Conservation (phyloP, 2,888 invertebrate genomes). For the Lycia hirtaria region DNA sequence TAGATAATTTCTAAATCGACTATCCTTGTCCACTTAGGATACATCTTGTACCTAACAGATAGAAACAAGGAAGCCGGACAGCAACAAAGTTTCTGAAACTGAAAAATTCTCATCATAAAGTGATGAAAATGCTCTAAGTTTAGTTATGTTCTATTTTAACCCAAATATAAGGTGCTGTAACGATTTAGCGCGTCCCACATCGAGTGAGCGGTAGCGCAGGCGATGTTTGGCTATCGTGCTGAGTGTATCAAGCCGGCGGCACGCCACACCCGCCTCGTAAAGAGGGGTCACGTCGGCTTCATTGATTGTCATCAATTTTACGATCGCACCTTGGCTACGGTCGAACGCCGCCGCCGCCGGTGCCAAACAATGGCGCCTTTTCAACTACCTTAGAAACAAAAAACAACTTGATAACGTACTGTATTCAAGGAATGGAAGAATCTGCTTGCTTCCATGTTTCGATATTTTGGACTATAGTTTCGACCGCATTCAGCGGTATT, state of each 20-base stretch:
- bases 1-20: too few relatives aligned
- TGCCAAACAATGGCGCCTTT: constrained; percentile 18
- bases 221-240: constrained; percentile 27
- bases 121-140: neutral
- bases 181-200: constrained; percentile 19
- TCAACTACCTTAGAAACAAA: neutral
- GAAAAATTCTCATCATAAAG: too few relatives aligned
- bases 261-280: constrained; percentile 39
- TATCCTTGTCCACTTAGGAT: too few relatives aligned
- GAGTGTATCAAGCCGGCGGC: constrained; percentile 31
- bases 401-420: too few relatives aligned
- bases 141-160: neutral
- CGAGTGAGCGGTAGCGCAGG: constrained; percentile 12
- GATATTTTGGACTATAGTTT: too few relatives aligned
- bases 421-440: too few relatives aligned
- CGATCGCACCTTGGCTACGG: constrained; percentile 27
- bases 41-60: too few relatives aligned
- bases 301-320: constrained; percentile 40
- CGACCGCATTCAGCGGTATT: too few relatives aligned
- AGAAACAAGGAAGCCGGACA: too few relatives aligned
- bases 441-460: too few relatives aligned
- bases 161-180: neutral
- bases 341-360: neutral
- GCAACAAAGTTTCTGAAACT: too few relatives aligned
- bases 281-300: constrained; percentile 36